Evolutionary conservation across 2,113 vertebrate species (phyloP).

Genomic region (Scatophagus argus): DNA sequence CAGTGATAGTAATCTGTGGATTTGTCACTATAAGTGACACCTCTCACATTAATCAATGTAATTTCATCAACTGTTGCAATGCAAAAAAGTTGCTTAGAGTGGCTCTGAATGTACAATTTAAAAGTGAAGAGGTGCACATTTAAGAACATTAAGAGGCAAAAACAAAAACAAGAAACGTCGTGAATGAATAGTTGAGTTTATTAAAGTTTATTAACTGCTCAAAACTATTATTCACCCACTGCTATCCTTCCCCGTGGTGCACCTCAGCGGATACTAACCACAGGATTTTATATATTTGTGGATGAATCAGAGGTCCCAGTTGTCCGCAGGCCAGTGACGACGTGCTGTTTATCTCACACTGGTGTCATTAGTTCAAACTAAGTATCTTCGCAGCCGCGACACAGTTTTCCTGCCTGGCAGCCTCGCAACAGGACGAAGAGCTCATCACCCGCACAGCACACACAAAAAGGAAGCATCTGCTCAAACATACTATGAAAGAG

Average conservation of each 20-base stretch:
- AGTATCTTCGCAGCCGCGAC: slow-evolving; percentile 51
- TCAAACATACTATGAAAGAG: slow-evolving; percentile 2
- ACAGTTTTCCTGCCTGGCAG: slow-evolving; percentile 62
- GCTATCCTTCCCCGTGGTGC: slow-evolving; percentile 20
- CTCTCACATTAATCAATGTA: not conserved
- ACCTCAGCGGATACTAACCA: slow-evolving; percentile 19
- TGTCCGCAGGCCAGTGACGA: slow-evolving; percentile 54
- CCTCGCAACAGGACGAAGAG: slow-evolving; percentile 38
- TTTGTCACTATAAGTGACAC: not conserved
- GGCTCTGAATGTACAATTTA: not conserved
- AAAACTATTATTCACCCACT: slow-evolving; percentile 3
- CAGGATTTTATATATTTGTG: slow-evolving; percentile 25
- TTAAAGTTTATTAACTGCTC: not conserved
- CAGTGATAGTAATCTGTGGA: not conserved
- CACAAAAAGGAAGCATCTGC: slow-evolving; percentile 14
- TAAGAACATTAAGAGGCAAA: not conserved
- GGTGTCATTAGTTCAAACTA: slow-evolving; percentile 62
- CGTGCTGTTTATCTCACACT: slow-evolving; percentile 66
- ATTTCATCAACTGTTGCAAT: not conserved
- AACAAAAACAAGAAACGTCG: too few relatives aligned
- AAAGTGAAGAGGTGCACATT: not conserved
- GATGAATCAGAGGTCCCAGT: slow-evolving; percentile 54
- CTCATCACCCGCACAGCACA: slow-evolving; percentile 42
- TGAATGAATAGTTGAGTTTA: too few relatives aligned
- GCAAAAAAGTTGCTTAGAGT: not conserved